phyloP scores from a whole-genome alignment of 2,113 vertebrate species.

The Hypomesus transpacificus region DNA sequence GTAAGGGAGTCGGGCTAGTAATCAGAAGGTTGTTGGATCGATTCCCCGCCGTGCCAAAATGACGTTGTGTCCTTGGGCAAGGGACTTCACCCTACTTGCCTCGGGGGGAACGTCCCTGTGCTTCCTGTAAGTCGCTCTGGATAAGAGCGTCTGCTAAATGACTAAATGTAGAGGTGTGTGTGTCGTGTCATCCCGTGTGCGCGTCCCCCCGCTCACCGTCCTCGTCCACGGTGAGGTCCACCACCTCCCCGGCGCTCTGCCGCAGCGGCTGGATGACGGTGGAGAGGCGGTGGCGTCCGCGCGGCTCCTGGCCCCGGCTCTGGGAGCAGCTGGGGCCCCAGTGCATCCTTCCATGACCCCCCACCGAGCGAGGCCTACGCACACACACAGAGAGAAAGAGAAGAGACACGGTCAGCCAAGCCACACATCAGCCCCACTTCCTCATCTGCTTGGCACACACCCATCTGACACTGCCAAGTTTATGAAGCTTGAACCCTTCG shows the following conservation, averaged over 20 bases:
- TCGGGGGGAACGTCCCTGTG: too few species aligned
- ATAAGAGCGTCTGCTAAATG: too few species aligned
- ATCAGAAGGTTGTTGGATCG: too few species aligned
- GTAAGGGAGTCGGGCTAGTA: too few species aligned
- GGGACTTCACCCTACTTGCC: too few species aligned
- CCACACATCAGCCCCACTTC: background rate
- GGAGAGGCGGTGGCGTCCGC: constrained; percentile 86
- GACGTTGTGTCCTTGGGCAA: too few species aligned
- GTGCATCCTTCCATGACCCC: constrained; percentile 82
- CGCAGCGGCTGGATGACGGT: constrained; percentile 96
- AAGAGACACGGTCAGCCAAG: background rate
- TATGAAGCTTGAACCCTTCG: too few species aligned
- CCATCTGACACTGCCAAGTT: too few species aligned
- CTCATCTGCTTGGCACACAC: background rate
- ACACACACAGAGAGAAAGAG: constrained; percentile 15
- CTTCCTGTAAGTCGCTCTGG: too few species aligned
- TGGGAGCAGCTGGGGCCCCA: constrained; percentile 89
- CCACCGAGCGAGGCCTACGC: constrained; percentile 84
- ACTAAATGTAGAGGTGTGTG: too few species aligned
- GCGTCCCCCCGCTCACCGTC: constrained; percentile 76
- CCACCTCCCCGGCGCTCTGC: constrained; percentile 91
- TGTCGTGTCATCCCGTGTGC: background rate
- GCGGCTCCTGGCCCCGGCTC: constrained; percentile 79
- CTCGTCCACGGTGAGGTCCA: constrained; percentile 97
- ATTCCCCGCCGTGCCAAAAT: too few species aligned